Evolutionary conservation across 1,140 invertebrate genomes (phyloP), one percentile per base, ranked within the genome.

Genomic region (Papilio polytes): DNA sequence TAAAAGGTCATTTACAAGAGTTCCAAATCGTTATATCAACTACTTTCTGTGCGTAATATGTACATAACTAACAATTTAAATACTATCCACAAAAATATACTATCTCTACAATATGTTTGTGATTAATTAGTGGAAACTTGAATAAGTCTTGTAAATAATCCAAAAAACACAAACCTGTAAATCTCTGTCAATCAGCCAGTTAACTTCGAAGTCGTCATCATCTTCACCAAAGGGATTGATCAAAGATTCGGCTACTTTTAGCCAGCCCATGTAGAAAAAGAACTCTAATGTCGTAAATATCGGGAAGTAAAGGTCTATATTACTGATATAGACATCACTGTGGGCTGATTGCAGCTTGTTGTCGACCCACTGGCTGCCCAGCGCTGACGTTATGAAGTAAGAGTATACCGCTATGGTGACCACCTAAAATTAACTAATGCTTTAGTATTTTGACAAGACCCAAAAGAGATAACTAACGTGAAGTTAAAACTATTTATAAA

Each of bases 171-270:
- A 82, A 93, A 97, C 97, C 94, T 98, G 97, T 53, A 98, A 95
- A 95, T 98, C 98, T 88, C 98, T 96, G 90, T 98, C 98, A 66
- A 98, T 97, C 89, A 98, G 96, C 98, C 98, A 98, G 88, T 98
- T 98, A 0, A 97, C 96, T 95, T 97, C 96, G 83, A 96, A 96
- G 85, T 96, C 96, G 87, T 99, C 98, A 86, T 99, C 98, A 88
- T 99, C 98, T 94, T 98, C 98, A 1, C 98, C 98, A 89, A 98
- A 99, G 0, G 98, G 98, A 92, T 98, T 98, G 41, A 98, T 97
- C 31, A 98, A 92, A 22, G 97, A 97, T 91, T 98, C 98, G 1
- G 98, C 98, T 48, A 98, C 97, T 95, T 98, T 98, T 36, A 98
- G 94, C 98, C 98, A 98, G n/a, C 98, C 98, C 96, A 98, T 97